Conservation (phyloP, 30 jellyfish, hydroid and myxozoan genomes). For the Turritopsis dohrnii region DNA sequence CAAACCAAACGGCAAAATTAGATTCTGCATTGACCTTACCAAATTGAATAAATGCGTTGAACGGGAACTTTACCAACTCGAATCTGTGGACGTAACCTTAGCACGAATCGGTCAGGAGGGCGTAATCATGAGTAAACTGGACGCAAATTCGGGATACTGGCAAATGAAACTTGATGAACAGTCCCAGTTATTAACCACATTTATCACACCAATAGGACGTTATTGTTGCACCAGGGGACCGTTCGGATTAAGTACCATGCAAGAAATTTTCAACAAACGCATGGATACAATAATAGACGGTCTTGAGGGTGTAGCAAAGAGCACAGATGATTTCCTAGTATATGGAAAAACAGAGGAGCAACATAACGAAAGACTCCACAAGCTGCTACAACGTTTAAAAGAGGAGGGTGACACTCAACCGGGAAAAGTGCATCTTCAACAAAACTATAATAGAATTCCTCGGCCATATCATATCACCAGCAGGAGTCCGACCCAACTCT, state of each 20-base stretch:
- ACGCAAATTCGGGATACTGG: slow-evolving; percentile 68
- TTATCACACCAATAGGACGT: slow-evolving; percentile 50
- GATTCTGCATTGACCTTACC: slow-evolving; percentile 33
- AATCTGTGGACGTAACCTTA: slow-evolving; percentile 20
- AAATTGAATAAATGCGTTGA: slow-evolving; percentile 5
- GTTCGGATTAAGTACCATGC: slow-evolving; percentile 22
- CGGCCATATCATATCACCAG: slow-evolving; percentile 18
- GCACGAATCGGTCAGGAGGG: slow-evolving; percentile 28
- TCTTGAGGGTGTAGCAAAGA: slow-evolving; percentile 3
- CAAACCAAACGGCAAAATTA: slow-evolving; percentile 24
- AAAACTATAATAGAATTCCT: slow-evolving; percentile 20
- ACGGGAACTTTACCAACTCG: slow-evolving; percentile 30
- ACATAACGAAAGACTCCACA: slow-evolving; percentile 25
- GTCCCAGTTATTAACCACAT: slow-evolving; percentile 42
- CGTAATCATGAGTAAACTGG: slow-evolving; percentile 32
- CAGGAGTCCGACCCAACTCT: slow-evolving; percentile 4
- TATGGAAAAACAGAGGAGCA: slow-evolving; percentile 9
- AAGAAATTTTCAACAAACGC: slow-evolving; percentile 23
- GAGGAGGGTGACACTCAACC: slow-evolving; percentile 24
- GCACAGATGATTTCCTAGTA: slow-evolving; percentile 29
- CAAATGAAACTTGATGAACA: slow-evolving; percentile 27
- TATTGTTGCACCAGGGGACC: slow-evolving; percentile 28
- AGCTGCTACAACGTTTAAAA: neutral
- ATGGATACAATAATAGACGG: slow-evolving; percentile 24
- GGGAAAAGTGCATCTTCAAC: slow-evolving; percentile 28